Evolutionary conservation across 2,888 invertebrate genomes (phyloP), one percentile per base, ranked within the genome.

Genomic region (Tillus elongatus): DNA sequence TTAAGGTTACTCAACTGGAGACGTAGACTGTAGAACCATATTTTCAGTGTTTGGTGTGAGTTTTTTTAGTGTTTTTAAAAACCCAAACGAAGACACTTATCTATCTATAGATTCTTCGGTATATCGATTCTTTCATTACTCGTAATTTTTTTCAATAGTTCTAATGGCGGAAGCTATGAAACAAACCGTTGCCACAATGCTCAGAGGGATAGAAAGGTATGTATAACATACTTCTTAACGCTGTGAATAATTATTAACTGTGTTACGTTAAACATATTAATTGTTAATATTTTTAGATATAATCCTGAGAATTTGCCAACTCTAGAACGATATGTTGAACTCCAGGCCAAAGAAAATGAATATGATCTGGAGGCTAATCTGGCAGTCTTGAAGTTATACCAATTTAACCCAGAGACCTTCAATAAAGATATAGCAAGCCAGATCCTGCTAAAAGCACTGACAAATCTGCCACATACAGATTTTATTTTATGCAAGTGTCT

Each of bases 401-500:
- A 98, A 66, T 89, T 98, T 58, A 93, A 95, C 63, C 92, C 95
- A 1, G 79, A 77, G 41, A 77, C 80, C 55, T 87, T 89, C 56
- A 86, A 92, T 58, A 70, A 79, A 30, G 81, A 84, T 37, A 81
- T 95, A 24, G 87, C 91, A 2, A 82, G 85, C 48, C 83, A 86
- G 57, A 93, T 99, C 54, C 71, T 98, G 30, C 64, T 98, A 49
- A 98, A 98, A 64, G 92, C 96, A 2, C 69, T 98, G 28, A 96
- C 97, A 6, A 96, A 95, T 66, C 77, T 97, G 51, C 98, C 98
- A 0, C 92, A 96, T 58, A 90, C 96, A 4, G 98, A 98, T 67
- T 96, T 97, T 60, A 91, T 93, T 31, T 72, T 98, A 46, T 98
- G 97, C 70, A 98, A 98, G 68, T 97, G 95, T 64, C 75, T 98